Evolutionary conservation across 2,888 invertebrate species (phyloP).

Genomic region (Ophion obscuratus): DNA sequence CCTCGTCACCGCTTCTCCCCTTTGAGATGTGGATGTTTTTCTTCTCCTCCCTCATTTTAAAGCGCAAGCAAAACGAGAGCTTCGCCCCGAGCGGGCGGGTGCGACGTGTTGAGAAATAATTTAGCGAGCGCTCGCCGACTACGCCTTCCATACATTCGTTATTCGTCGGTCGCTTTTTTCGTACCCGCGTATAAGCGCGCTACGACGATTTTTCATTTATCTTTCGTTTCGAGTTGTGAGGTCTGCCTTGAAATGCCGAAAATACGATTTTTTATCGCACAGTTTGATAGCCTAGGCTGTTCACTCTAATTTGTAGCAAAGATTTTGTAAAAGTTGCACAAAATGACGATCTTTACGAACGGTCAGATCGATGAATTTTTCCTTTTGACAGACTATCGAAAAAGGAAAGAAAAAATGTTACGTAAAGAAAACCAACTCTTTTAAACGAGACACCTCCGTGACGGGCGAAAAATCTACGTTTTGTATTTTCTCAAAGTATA

Average conservation of each 20-base stretch:
- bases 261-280: not conserved
- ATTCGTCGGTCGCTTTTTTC: constrained; percentile 7
- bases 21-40: constrained; percentile 41
- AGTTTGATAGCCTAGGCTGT: too few species aligned
- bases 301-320: too few species aligned
- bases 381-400: too few species aligned
- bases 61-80: constrained; percentile 60
- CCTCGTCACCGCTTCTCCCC: constrained; percentile 36
- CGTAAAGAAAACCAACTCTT: too few species aligned
- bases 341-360: not conserved
- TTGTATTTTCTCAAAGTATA: too few species aligned
- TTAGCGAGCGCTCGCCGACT: constrained; percentile 51
- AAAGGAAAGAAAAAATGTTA: too few species aligned
- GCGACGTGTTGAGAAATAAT: constrained; percentile 68
- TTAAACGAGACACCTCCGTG: too few species aligned
- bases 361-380: too few species aligned
- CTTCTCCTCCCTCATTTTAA: constrained; percentile 40
- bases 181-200: not conserved
- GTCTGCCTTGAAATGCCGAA: not conserved
- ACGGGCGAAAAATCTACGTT: too few species aligned
- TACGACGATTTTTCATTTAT: not conserved
- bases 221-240: not conserved
- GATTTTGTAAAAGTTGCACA: too few species aligned
- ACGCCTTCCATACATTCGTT: constrained; percentile 14
- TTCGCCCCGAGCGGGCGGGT: constrained; percentile 56